phyloP scores from a whole-genome alignment of 2,888 invertebrate genomes.

The Terebella lapidaria region DNA sequence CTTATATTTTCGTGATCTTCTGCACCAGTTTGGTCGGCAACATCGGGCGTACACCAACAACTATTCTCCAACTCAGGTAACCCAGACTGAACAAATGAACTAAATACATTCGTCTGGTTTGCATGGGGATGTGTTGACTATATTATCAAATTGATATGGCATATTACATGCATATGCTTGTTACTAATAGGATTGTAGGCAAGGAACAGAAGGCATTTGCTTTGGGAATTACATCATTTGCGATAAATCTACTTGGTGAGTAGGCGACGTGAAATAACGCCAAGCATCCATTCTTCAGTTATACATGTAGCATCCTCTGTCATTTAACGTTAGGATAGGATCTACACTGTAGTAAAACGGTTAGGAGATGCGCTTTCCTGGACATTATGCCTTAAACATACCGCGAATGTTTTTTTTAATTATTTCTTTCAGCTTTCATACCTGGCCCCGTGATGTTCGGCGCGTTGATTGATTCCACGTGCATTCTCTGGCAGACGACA shows the following conservation, averaged over 20 bases:
- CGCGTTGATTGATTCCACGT: slow-evolving; percentile 18
- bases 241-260: slow-evolving; percentile 23
- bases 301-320: too few relatives aligned
- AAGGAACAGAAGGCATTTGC: slow-evolving; percentile 23
- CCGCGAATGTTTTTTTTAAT: background rate
- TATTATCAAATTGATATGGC: too few relatives aligned
- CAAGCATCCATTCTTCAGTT: too few relatives aligned
- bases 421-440: slow-evolving; percentile 21
- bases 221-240: slow-evolving; percentile 20
- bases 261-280: too few relatives aligned
- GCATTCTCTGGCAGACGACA: slow-evolving; percentile 22
- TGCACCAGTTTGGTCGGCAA: background rate
- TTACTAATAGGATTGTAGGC: slow-evolving; percentile 23
- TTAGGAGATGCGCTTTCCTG: too few relatives aligned
- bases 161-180: too few relatives aligned
- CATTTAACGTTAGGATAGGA: too few relatives aligned
- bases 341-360: too few relatives aligned
- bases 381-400: too few relatives aligned
- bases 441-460: slow-evolving; percentile 24
- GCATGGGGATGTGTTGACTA: too few relatives aligned
- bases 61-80: background rate
- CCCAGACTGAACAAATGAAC: too few relatives aligned
- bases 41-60: background rate
- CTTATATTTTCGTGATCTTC: background rate
- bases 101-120: too few relatives aligned